phyloP scores from a whole-genome alignment of 2,888 invertebrate species.

The Oxycera nigricornis region DNA sequence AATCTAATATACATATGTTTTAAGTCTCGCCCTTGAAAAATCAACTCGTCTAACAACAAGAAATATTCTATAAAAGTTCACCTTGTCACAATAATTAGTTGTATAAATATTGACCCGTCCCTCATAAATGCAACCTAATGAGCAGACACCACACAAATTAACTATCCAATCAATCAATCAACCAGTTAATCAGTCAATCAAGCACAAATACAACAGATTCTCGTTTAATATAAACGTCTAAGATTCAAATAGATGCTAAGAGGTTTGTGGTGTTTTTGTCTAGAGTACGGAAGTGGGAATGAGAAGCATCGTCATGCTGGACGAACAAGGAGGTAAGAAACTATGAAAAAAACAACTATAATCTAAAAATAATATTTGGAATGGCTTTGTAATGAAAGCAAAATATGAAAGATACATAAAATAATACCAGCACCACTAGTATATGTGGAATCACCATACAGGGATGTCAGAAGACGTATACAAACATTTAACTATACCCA shows the following conservation, averaged over 20 bases:
- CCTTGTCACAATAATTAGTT: too few relatives aligned
- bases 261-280: slow-evolving; percentile 67
- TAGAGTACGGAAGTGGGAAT: slow-evolving; percentile 99
- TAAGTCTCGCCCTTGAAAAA: too few relatives aligned
- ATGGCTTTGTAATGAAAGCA: slow-evolving; percentile 15
- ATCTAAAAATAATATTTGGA: not conserved
- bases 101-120: not conserved
- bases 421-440: too few relatives aligned
- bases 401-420: slow-evolving; percentile 50
- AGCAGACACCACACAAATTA: slow-evolving; percentile 2
- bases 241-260: slow-evolving; percentile 48
- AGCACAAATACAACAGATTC: slow-evolving; percentile 1
- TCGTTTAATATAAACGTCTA: slow-evolving; percentile 16
- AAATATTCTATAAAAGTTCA: too few relatives aligned
- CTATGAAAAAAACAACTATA: slow-evolving; percentile 25
- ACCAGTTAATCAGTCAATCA: not conserved
- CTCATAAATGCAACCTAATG: not conserved
- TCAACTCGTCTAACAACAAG: too few relatives aligned
- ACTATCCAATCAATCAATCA: not conserved
- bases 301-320: slow-evolving; percentile 99
- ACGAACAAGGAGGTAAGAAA: slow-evolving; percentile 99
- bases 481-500: too few relatives aligned
- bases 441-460: too few relatives aligned
- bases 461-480: too few relatives aligned
- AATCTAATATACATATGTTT: too few relatives aligned